Evolutionary conservation across 1,140 invertebrate species (phyloP).

Genomic region (Armadillidium nasatum): DNA sequence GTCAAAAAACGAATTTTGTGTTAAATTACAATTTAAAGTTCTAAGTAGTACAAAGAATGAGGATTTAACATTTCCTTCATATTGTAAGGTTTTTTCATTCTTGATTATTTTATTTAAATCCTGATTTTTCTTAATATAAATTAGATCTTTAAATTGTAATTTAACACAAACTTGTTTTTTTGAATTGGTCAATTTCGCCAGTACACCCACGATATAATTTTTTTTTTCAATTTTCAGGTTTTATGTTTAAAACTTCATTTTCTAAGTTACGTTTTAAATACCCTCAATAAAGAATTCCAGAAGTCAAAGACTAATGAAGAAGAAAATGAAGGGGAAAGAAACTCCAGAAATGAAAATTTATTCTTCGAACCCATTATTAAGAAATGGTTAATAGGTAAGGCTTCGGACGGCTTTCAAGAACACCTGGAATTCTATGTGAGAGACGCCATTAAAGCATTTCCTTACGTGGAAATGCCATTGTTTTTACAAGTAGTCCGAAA

Average conservation of each 20-base stretch:
- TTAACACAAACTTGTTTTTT: too few relatives aligned
- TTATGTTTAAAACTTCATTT: slow-evolving; percentile 79
- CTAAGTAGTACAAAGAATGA: too few relatives aligned
- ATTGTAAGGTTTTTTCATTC: too few relatives aligned
- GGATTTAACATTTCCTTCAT: too few relatives aligned
- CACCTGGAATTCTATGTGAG: slow-evolving; percentile 75
- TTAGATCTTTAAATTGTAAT: too few relatives aligned
- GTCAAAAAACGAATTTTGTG: too few relatives aligned
- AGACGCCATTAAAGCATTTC: slow-evolving; percentile 79
- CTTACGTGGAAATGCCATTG: slow-evolving; percentile 75
- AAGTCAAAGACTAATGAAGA: slow-evolving; percentile 18
- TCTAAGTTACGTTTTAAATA: slow-evolving; percentile 67
- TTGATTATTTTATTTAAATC: too few relatives aligned
- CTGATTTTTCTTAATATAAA: too few relatives aligned
- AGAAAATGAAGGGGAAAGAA: slow-evolving; percentile 4
- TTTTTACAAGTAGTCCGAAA: slow-evolving; percentile 74
- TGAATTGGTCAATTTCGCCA: too few relatives aligned
- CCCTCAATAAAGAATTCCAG: slow-evolving; percentile 52
- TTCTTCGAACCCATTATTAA: slow-evolving; percentile 49
- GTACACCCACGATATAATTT: too few relatives aligned
- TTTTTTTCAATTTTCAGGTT: slow-evolving; percentile 29
- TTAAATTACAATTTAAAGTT: too few relatives aligned
- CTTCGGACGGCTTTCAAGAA: slow-evolving; percentile 68
- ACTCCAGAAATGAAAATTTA: slow-evolving; percentile 2
- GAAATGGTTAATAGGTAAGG: slow-evolving; percentile 65